phyloP scores from a whole-genome alignment of 2,113 vertebrate genomes.

The Vimba vimba region DNA sequence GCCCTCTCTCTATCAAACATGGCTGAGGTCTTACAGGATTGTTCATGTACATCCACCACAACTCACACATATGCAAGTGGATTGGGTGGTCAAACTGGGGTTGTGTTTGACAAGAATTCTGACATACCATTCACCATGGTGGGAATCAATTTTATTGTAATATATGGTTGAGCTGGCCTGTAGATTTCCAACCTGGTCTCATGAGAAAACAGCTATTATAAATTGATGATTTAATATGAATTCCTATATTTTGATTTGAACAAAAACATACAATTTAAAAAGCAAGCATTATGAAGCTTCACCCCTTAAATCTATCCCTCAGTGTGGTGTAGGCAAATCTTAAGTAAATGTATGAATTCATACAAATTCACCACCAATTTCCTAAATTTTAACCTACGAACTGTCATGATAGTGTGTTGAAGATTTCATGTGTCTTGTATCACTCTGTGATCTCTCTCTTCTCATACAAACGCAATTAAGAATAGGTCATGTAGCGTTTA shows the following conservation, averaged over 20 bases:
- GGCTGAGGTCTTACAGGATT: slow-evolving; percentile 2
- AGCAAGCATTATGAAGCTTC: no score
- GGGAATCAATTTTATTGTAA: not conserved
- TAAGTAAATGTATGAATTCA: no score
- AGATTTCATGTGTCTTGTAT: not conserved
- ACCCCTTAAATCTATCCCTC: no score
- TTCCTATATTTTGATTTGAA: no score
- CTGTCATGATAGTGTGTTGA: not conserved
- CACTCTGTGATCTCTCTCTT: not conserved
- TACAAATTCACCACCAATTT: not conserved
- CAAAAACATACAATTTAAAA: no score
- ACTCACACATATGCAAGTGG: not conserved
- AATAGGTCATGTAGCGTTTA: no score
- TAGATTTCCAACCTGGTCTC: no score
- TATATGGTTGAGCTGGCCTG: not conserved
- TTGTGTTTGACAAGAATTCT: slow-evolving; percentile 5
- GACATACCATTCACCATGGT: not conserved
- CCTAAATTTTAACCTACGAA: not conserved
- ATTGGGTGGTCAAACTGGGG: not conserved
- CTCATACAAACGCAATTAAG: not conserved
- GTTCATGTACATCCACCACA: slow-evolving; percentile 4
- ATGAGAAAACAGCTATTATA: no score
- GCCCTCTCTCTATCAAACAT: slow-evolving; percentile 21
- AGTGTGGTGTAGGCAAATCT: not conserved
- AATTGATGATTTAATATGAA: no score